Base-by-base conservation (phyloP, 2,797 vertebrate genomes). In the Lycodopsis pacificus region DNA sequence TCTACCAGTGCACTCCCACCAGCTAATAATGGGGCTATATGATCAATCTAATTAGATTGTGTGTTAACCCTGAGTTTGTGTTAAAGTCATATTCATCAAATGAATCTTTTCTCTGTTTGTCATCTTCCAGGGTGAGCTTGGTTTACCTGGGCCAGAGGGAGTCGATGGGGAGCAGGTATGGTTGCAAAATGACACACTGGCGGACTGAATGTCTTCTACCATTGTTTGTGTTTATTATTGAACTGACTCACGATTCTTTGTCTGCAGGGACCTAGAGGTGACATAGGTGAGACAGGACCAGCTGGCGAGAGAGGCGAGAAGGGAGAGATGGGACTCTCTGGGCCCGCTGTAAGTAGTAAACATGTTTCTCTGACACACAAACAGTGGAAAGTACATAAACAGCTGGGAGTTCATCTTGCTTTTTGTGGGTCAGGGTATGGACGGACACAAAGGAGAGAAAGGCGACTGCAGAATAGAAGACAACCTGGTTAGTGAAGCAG, bases 401-500 rank as follows among this genome's bases (percentile, higher is more conserved):
- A 71, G 1, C 36, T 65, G 30, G 15, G 36, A 20, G 10, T 59
- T 85, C 11, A 76, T 72, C 8, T 78, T 70, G 32, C 3, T 82
- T 20, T 83, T 57, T 89, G 79, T 76, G 38, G 34, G 0, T 61
- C 74, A 99, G 98, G 97, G 97, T 32, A 65, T 95, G 79, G 96
- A 96, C 1, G 98, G 96, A 49, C 95, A 93, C 48, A 98, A 96
- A 90, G 97, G 97, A 77, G 97, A 98, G 59, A 97, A 95, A 81
- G 98, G 98, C 67, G 96, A 97, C 83, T 95, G 95, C 0, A 95
- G 96, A 14, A 88, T 98, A 70, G 96, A 97, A 54, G 97, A 99
- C 68, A 97, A 96, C 84, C 93, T 98, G 83, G 98, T 99, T 82
- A 95, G 96, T 91, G 57, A 32, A 72, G 75, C 54, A 59, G 13